Conservation (phyloP, 2,888 invertebrate species). For the Proisotoma minuta region DNA sequence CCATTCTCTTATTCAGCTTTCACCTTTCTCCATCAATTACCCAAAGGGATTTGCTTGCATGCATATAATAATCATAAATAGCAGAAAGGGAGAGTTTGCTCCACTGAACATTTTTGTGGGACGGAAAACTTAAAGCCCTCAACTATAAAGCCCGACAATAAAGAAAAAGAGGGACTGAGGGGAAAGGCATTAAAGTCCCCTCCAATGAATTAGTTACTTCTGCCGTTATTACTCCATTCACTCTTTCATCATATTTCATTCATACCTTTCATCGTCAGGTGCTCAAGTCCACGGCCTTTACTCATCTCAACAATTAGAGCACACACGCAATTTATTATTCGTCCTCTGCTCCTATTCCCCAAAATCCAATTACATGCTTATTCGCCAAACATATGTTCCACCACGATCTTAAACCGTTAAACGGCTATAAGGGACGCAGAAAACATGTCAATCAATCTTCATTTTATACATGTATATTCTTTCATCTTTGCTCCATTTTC, state of each 20-base stretch:
- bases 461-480: neutral
- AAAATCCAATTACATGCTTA: slow-evolving; percentile 18
- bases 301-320: neutral
- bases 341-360: neutral
- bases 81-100: neutral
- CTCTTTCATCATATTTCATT: slow-evolving; percentile 1
- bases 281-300: neutral
- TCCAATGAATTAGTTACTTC: neutral
- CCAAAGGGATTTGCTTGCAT: neutral
- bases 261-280: slow-evolving; percentile 6
- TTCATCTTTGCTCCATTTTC: neutral
- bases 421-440: neutral
- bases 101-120: neutral
- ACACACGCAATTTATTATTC: slow-evolving; percentile 3
- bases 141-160: neutral
- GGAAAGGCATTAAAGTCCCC: neutral
- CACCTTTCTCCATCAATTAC: slow-evolving; percentile 8
- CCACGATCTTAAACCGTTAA: neutral
- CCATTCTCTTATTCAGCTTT: no score
- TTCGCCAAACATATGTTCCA: slow-evolving; percentile 8
- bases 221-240: slow-evolving; percentile 3
- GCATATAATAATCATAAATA: slow-evolving; percentile 1
- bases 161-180: neutral
- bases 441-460: slow-evolving; percentile 13
- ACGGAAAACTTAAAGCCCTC: neutral